Percentiles rank a stretch among this genome's conserved stretches.
Conservation (phyloP, 2,113 vertebrate genomes). For the Alethe castanea region DNA sequence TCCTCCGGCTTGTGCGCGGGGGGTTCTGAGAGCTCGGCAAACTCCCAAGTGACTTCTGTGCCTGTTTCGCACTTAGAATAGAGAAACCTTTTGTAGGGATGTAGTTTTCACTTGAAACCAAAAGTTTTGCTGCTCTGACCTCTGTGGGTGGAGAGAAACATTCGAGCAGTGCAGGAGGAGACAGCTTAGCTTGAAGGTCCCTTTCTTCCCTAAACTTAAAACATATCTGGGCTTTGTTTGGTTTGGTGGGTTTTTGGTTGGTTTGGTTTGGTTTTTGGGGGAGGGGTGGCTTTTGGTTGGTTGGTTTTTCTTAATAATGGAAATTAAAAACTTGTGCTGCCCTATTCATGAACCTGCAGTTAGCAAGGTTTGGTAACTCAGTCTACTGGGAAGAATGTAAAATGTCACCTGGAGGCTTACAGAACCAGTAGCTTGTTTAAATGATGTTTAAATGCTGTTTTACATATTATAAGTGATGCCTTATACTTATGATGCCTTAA, state of each 20-base stretch:
- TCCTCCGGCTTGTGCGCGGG: background rate
- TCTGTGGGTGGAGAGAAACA: background rate
- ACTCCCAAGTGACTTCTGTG: too few species aligned
- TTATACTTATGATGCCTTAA: too few species aligned
- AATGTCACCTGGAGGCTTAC: background rate
- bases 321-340: background rate
- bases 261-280: background rate
- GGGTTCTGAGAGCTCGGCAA: accelerated
- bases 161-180: background rate
- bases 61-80: background rate
- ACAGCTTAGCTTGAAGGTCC: background rate
- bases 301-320: background rate
- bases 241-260: background rate
- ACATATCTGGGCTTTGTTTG: background rate
- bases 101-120: background rate
- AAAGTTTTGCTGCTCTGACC: background rate
- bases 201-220: background rate
- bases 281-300: background rate
- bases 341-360: background rate
- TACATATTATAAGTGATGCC: too few species aligned
- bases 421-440: background rate
- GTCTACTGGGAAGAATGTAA: background rate
- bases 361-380: background rate
- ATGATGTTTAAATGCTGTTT: background rate
- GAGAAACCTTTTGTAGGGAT: too few species aligned